A percentile compares a stretch with the other conserved stretches of the same genome.
phyloP scores from a whole-genome alignment of 1,140 invertebrate species.

The Portunus trituberculatus region DNA sequence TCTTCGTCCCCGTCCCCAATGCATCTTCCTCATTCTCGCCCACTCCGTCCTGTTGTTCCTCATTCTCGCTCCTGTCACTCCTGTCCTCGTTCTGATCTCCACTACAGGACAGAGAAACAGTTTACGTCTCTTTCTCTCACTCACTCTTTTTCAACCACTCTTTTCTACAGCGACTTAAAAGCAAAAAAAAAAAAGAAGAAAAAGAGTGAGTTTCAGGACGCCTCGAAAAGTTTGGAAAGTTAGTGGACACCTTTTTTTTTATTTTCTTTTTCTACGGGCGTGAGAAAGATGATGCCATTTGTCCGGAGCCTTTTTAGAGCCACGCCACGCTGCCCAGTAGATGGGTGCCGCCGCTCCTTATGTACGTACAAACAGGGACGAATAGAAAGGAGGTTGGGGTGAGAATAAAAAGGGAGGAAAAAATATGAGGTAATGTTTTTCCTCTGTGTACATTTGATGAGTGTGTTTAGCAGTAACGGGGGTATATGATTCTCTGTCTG shows the following conservation, averaged over 20 bases:
- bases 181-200: background rate
- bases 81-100: too few species aligned
- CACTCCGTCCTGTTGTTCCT: too few species aligned
- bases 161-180: slow-evolving; percentile 7
- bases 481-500: too few species aligned
- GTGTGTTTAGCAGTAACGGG: too few species aligned
- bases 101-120: background rate
- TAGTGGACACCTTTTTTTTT: background rate
- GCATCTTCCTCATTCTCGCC: too few species aligned
- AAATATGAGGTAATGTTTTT: too few species aligned
- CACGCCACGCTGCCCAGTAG: too few species aligned
- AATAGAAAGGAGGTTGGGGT: too few species aligned
- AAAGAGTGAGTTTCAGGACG: background rate
- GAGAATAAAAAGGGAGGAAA: too few species aligned
- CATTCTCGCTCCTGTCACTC: too few species aligned
- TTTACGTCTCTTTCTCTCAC: background rate
- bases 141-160: background rate
- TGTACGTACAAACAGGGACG: background rate
- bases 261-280: background rate
- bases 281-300: background rate
- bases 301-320: background rate
- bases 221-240: background rate
- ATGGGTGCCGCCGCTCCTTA: background rate
- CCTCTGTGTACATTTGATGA: too few species aligned
- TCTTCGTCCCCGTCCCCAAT: too few species aligned